Percentiles rank a stretch among this genome's conserved stretches.
These are phyloP conservation scores for Pocillopora damicornis DNA, from an alignment of 64 coral and sea anemone genomes.

Conservation along the genomic window DNA sequence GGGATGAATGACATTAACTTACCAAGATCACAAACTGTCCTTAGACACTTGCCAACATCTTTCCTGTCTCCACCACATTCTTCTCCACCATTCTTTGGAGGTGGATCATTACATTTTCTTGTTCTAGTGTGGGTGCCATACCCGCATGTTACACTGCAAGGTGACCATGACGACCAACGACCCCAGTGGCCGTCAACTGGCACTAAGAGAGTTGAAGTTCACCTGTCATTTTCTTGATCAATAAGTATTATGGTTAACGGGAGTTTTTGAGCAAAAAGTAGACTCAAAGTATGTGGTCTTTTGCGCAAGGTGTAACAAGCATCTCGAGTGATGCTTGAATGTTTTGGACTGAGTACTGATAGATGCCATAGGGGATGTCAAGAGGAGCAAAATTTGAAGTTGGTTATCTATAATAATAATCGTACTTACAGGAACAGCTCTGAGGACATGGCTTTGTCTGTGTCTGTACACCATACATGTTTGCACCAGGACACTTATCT, in stretches of 20 bases:
- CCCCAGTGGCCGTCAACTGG: conserved; percentile 30
- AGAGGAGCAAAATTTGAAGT: too few species aligned
- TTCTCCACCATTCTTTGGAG: conserved; percentile 32
- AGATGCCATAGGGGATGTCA: too few species aligned
- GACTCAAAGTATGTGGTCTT: too few species aligned
- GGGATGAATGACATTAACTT: neutral
- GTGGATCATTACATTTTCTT: conserved; percentile 24
- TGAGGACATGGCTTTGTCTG: neutral
- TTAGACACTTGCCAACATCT: neutral
- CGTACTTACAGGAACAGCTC: neutral
- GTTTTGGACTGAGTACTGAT: too few species aligned
- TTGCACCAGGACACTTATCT: neutral
- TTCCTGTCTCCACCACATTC: conserved; percentile 1
- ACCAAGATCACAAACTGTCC: conserved; percentile 14
- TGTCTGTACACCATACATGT: conserved; percentile 1
- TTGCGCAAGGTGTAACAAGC: too few species aligned
- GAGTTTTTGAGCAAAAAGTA: too few species aligned
- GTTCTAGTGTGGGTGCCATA: conserved; percentile 23
- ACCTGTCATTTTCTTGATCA: too few species aligned
- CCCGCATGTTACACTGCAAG: conserved; percentile 18
- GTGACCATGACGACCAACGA: conserved; percentile 31
- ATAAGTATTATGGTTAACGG: too few species aligned
- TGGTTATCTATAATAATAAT: neutral
- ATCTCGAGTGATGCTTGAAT: too few species aligned
- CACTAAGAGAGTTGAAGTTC: neutral